Evolutionary conservation across 2,888 invertebrate genomes (phyloP), one percentile per base, ranked within the genome.

Genomic region (Agonum fuliginosum): DNA sequence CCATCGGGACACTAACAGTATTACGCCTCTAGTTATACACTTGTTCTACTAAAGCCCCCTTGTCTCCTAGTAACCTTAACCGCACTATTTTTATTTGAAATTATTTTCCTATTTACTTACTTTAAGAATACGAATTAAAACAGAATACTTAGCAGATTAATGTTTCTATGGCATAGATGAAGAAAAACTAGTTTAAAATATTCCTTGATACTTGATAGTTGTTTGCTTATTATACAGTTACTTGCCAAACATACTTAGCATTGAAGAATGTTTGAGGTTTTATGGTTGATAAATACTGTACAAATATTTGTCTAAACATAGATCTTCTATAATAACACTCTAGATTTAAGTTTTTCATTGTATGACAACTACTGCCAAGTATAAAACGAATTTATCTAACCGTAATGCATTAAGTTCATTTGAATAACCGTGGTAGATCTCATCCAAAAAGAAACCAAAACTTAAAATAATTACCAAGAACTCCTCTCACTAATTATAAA

Each of bases 401-500:
- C 27, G 30, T 62, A 62, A 62, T 62, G 27, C 58, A 54, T 62
- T 62, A 62, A 30, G 14, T 62, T 62, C 58, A 62, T 62, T 62
- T 62, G 58, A 62, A 62, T 62, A 54, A 62, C 27, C 58, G 30
- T 30, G 30, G 17, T 30, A 17, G 46, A 46, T 46, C 10, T 54
- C 54, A 10, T 24, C n/a, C 24, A 30, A 19, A 62, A 62, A 62
- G 17, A 62, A 62, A 62, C 14, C 8, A 62, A 27, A 27, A 62
- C 30, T 17, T 8, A 62, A 62, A 62, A 62, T 62, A 62, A 62
- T 62, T 62, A 62, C 58, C 58, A 30, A 62, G 58, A 62, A 62
- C 58, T 62, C 58, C 58, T 62, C 58, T 62, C 30, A 62, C 58
- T 62, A 62, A 62, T 62, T 62, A 62, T 62, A 62, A 62, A 62